Evolutionary conservation across 1,140 invertebrate genomes (phyloP), one percentile per base, ranked within the genome.

Genomic region (Sycophila sp.): DNA sequence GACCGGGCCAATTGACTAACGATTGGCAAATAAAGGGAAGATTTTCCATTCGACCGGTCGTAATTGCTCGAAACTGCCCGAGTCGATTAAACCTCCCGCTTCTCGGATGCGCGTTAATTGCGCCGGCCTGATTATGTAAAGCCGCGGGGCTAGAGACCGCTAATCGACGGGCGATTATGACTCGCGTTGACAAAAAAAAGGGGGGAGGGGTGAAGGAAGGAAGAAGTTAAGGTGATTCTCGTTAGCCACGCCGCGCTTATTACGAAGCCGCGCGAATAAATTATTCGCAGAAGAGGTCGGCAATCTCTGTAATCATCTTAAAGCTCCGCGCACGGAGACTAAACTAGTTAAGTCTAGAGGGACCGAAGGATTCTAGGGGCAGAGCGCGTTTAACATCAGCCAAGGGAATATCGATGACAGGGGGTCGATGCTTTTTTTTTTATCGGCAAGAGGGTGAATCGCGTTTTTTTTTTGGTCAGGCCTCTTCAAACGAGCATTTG

Each of bases 291-390:
- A 30, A 68, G 40, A 59, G 59, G n/a, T n/a, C 59, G 51, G n/a
- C 40, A 68, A 59, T 68, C 30, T 49, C 55, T 59, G 17, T 68
- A 49, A 68, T 68, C 55, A 49, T 42, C 38, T 59, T 68, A 68
- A 38, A 68, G 7, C 40, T n/a, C n/a, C n/a, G n/a, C 30, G 22
- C 53, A 19, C 26, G 55, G 47, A 49, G 59, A 67, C 64, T 67
- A 67, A 67, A 68, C 40, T 68, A 59, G 66, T 68, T 68, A 59
- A 68, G n/a, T 68, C n/a, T n/a, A n/a, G n/a, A n/a, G n/a, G n/a
- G n/a, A n/a, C n/a, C n/a, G n/a, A n/a, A n/a, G n/a, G n/a, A n/a
- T n/a, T n/a, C n/a, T n/a, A n/a, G n/a, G n/a, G n/a, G n/a, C n/a
- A n/a, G n/a, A n/a, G n/a, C n/a, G n/a, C n/a, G n/a, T n/a, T n/a